A percentile compares a stretch with the other conserved stretches of the same genome.
These are phyloP conservation scores for Oryctes rhinoceros DNA, from an alignment of 1,140 invertebrate species.

Conservation along the genomic window DNA sequence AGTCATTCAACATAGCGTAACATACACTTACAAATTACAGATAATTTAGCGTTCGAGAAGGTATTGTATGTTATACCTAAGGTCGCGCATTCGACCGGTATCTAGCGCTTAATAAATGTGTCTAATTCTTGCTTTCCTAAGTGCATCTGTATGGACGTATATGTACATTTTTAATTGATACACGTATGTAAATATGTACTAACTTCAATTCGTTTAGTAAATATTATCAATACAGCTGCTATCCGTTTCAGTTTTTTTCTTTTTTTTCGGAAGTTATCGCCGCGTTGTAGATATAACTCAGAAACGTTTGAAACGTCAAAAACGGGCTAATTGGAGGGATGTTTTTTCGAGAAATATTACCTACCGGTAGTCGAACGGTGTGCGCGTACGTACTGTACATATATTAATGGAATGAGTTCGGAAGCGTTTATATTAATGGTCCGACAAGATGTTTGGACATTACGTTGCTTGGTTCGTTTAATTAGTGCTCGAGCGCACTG, in stretches of 20 bases:
- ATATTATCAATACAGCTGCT: neutral
- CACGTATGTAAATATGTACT: too few relatives aligned
- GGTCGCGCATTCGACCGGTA: too few relatives aligned
- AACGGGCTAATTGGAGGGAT: neutral
- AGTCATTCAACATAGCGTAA: too few relatives aligned
- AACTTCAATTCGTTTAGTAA: too few relatives aligned
- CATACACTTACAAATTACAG: too few relatives aligned
- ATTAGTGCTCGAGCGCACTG: too few relatives aligned
- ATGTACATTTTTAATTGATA: too few relatives aligned
- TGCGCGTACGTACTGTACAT: neutral
- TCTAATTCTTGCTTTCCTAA: too few relatives aligned
- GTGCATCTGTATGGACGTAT: too few relatives aligned
- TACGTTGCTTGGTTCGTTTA: neutral
- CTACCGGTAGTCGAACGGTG: neutral
- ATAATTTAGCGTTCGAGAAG: too few relatives aligned
- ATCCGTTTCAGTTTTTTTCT: neutral
- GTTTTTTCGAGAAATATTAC: neutral
- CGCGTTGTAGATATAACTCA: neutral
- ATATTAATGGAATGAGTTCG: slow-evolving; percentile 14
- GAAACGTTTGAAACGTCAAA: neutral
- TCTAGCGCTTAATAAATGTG: too few relatives aligned
- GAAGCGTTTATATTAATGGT: slow-evolving; percentile 5
- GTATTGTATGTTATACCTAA: too few relatives aligned
- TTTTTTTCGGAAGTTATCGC: neutral
- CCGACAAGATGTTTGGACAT: slow-evolving; percentile 1